Percentiles rank a stretch among this genome's conserved stretches.
Conservation (phyloP, 2,888 invertebrate species). For the Fragum sueziense region DNA sequence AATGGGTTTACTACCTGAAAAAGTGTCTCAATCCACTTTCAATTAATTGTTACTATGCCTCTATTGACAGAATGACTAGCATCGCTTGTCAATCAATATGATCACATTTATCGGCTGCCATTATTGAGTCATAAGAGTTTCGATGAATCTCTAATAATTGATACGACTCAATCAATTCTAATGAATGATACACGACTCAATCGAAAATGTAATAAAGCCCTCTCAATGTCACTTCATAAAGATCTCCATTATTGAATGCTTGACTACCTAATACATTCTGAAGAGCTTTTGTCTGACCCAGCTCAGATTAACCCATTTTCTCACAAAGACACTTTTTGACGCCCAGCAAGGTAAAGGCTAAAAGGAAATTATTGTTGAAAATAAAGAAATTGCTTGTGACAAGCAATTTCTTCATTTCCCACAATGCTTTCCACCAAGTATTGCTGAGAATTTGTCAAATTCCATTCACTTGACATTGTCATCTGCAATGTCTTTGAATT, state of each 20-base stretch:
- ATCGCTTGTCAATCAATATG: too few species aligned
- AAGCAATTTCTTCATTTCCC: neutral
- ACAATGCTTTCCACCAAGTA: too few species aligned
- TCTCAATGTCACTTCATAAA: slow-evolving; percentile 1
- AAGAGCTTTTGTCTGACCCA: slow-evolving; percentile 21
- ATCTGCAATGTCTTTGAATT: too few species aligned
- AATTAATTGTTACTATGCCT: too few species aligned
- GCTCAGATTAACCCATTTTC: neutral
- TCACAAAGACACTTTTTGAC: neutral
- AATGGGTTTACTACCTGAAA: neutral
- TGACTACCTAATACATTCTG: slow-evolving; percentile 10
- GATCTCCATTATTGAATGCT: slow-evolving; percentile 14
- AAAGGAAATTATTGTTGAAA: neutral
- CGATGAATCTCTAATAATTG: neutral
- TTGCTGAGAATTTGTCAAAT: too few species aligned
- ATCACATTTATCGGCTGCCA: neutral
- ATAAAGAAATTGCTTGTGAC: neutral
- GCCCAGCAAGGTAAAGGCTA: neutral
- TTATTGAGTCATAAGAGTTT: neutral
- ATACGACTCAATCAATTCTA: neutral
- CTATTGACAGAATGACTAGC: too few species aligned
- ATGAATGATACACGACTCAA: neutral
- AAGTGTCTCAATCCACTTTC: too few species aligned
- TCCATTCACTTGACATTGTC: too few species aligned
- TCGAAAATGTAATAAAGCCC: slow-evolving; percentile 5